Conservation (phyloP, 2,113 vertebrate species). For the Sinocyclocheilus grahami region DNA sequence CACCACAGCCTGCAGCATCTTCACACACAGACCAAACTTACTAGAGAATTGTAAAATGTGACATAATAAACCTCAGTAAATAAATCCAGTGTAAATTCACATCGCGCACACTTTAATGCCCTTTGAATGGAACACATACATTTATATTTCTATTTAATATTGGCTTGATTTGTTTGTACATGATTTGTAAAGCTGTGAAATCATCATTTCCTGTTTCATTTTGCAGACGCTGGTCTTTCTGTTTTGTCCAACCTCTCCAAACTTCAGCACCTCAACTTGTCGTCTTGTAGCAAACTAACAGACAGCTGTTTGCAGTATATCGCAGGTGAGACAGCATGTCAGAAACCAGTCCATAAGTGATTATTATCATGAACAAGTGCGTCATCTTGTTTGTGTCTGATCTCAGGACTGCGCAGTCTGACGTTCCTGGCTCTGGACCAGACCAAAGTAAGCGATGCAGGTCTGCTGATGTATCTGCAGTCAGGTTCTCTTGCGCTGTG, state of each 20-base stretch:
- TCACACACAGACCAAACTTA: no score
- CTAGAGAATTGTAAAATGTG: no score
- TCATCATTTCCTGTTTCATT: not conserved
- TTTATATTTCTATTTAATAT: not conserved
- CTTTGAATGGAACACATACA: no score
- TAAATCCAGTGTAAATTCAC: no score
- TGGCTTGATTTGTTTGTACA: not conserved
- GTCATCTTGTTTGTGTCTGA: slow-evolving; percentile 2
- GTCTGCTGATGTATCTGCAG: slow-evolving; percentile 74
- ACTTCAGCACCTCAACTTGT: slow-evolving; percentile 83
- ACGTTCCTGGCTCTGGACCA: slow-evolving; percentile 79
- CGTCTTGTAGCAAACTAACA: slow-evolving; percentile 79
- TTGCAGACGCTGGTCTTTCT: slow-evolving; percentile 75
- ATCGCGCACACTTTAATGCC: no score
- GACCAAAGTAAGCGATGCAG: slow-evolving; percentile 80
- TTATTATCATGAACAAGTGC: not conserved
- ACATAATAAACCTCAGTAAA: no score
- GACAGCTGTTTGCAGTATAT: slow-evolving; percentile 79
- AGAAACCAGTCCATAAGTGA: not conserved
- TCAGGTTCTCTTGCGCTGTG: slow-evolving; percentile 70
- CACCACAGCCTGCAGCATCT: no score
- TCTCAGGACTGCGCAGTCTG: slow-evolving; percentile 73
- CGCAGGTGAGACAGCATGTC: slow-evolving; percentile 45
- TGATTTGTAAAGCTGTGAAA: not conserved
- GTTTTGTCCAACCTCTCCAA: slow-evolving; percentile 74